Evolutionary conservation across 2,113 vertebrate species (phyloP).

Genomic region (Sterna hirundo): DNA sequence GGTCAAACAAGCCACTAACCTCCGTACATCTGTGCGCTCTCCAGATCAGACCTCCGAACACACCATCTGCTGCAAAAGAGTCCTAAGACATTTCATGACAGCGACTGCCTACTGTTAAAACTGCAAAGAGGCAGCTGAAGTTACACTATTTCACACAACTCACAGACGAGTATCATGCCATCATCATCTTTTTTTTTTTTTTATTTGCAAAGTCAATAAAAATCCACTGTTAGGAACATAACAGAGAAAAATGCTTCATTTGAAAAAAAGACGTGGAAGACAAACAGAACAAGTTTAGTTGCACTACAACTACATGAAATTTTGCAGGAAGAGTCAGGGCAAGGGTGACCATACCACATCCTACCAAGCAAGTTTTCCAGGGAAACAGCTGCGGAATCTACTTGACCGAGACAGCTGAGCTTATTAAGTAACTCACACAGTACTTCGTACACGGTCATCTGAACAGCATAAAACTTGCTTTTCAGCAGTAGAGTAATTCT

Average conservation of each 20-base stretch:
- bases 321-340: neutral
- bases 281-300: neutral
- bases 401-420: neutral
- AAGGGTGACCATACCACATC: neutral
- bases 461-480: neutral
- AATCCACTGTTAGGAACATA: conserved; percentile 1
- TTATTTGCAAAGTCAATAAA: conserved; percentile 52
- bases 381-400: neutral
- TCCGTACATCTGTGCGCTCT: neutral
- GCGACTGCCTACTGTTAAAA: accelerated
- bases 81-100: neutral
- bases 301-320: neutral
- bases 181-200: neutral
- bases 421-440: neutral
- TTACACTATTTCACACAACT: neutral
- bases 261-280: neutral
- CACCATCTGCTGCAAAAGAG: neutral
- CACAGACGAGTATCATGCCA: neutral
- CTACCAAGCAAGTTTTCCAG: neutral
- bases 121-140: neutral
- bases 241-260: neutral
- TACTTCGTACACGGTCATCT: accelerated
- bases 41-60: neutral
- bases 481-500: neutral
- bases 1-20: neutral